A percentile compares a stretch with the other conserved stretches of the same genome.
Conservation (phyloP, 2,797 vertebrate species). For the Astyanax mexicanus region DNA sequence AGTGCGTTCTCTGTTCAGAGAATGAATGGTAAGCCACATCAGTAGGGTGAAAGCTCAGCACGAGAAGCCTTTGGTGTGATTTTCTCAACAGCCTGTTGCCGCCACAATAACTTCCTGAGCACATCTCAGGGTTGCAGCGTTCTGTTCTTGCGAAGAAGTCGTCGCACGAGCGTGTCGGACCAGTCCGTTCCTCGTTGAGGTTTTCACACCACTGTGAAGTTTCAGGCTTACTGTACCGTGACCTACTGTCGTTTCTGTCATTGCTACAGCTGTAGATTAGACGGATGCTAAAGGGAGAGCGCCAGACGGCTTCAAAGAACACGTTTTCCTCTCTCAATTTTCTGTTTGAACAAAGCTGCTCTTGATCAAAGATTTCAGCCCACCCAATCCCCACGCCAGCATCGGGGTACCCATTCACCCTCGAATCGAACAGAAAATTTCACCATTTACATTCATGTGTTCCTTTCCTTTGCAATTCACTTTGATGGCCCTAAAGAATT, state of each 20-base stretch:
- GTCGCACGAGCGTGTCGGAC: neutral
- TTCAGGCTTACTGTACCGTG: neutral
- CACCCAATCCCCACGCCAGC: neutral
- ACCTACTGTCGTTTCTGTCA: neutral
- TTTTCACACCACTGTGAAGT: neutral
- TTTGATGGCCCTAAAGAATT: constrained; percentile 31
- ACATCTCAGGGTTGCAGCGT: neutral
- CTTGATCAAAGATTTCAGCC: constrained; percentile 11
- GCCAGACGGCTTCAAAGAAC: neutral
- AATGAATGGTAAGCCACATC: neutral
- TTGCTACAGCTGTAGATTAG: neutral
- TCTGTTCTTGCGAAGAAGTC: neutral
- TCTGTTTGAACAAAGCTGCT: neutral
- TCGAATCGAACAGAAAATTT: constrained; percentile 30
- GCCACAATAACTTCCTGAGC: constrained; percentile 27
- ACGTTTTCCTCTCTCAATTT: neutral
- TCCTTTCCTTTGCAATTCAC: constrained; percentile 35
- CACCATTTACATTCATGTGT: constrained; percentile 38
- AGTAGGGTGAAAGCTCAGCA: neutral
- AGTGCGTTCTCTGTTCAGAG: neutral
- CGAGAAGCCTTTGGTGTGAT: neutral
- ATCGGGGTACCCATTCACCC: neutral
- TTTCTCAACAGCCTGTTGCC: neutral
- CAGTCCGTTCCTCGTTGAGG: neutral
- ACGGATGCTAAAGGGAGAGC: neutral